phyloP scores from a whole-genome alignment of 2,888 invertebrate genomes.

The Epinotia demarniana region DNA sequence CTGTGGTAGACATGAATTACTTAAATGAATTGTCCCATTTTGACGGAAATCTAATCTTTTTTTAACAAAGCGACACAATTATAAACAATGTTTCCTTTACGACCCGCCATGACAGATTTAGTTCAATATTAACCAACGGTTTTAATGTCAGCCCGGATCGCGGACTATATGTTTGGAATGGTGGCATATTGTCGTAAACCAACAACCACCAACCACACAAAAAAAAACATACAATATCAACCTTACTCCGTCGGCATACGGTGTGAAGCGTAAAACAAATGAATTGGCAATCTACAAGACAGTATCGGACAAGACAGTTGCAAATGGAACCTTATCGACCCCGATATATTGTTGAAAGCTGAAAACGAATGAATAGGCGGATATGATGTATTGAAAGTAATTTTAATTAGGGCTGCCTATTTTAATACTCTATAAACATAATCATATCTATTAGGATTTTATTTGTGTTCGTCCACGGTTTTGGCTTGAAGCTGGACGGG shows the following conservation, averaged over 20 bases:
- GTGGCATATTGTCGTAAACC: constrained; percentile 11
- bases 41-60: neutral
- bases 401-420: constrained; percentile 25
- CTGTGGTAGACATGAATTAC: too few species aligned
- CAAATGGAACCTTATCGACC: neutral
- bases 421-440: constrained; percentile 23
- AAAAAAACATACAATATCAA: neutral
- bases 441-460: constrained; percentile 20
- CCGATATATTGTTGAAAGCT: neutral
- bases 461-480: constrained; percentile 8
- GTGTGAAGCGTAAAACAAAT: neutral
- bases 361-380: neutral
- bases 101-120: constrained; percentile 15
- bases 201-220: neutral
- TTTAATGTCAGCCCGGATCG: constrained; percentile 5
- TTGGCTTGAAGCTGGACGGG: neutral
- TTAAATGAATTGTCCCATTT: neutral
- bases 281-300: neutral
- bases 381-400: constrained; percentile 1
- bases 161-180: constrained; percentile 23
- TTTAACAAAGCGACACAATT: constrained; percentile 2
- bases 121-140: constrained; percentile 12
- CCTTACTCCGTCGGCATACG: neutral
- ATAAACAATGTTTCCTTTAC: constrained; percentile 10
- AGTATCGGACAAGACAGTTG: neutral